Evolutionary conservation across 2,113 vertebrate genomes (phyloP), one percentile per base, ranked within the genome.

Genomic region (Tursiops truncatus): DNA sequence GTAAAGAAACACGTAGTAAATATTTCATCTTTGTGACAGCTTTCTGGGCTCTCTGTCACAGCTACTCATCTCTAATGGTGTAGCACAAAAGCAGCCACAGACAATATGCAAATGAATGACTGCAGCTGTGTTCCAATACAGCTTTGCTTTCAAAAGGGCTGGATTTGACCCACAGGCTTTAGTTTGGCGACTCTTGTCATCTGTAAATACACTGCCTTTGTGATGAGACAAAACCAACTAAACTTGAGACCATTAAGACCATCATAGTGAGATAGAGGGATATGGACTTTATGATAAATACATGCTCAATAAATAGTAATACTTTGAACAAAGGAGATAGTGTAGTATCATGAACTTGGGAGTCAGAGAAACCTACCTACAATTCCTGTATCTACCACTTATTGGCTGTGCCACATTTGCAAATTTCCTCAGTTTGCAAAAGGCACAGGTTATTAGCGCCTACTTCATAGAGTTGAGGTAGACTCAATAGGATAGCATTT

Each of bases 21-120:
- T 68, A 31, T 31, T 26, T n/a, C 0, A 6, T 21, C 33, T n/a
- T 38, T 80, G 44, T 1, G 18, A 80, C 0, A 1, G 31, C 23
- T n/a, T 60, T 58, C 60, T 1, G 36, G 80, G 84, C 68, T n/a
- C 53, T 68, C 79, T 91, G 87, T 89, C 73, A 84, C 41, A 67
- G 67, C 26, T 33, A 8, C 28, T 95, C 68, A 18, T 2, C 11
- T 79, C 77, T 41, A 44, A 65, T 0, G 0, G 11, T 20, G 5
- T 31, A 23, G 21, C 81, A 88, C 60, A 79, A 44, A 79, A 63
- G 53, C 74, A 89, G 38, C 77, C 44, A 18, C 6, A 82, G 70
- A 68, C 8, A 36, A 23, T 58, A 36, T 23, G 63, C 23, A 50
- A 87, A 88, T 36, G 5, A 89, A 33, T 23, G 18, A 13, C 28